A percentile compares a stretch with the other conserved stretches of the same genome.
phyloP scores from a whole-genome alignment of 2,113 vertebrate species.

The Felis catus region F.catus_Fca126_mat1.0 CM031418.1:125816501-125817000 shows the following conservation, averaged over 20 bases:
- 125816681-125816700: rapidly evolving
- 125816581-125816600: not conserved
- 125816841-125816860: conserved; percentile 15
- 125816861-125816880: not conserved
- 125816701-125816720: not conserved
- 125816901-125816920: conserved; percentile 74
- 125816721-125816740: not conserved
- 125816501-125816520: not conserved
- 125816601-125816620: not conserved
- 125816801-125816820: not conserved
- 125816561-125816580: not conserved
- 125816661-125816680: not conserved
- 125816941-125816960: conserved; percentile 81
- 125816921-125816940: conserved; percentile 81
- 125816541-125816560: not conserved
- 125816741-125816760: not conserved
- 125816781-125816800: not conserved
- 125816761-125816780: not conserved
- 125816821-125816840: not conserved
- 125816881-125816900: not conserved
- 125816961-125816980: conserved; percentile 84
- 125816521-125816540: not conserved
- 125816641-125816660: not conserved
- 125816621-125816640: not conserved
- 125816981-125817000: conserved; percentile 80